Conservation (phyloP, 1,140 invertebrate species). For the Drosophila ercepeae region DNA sequence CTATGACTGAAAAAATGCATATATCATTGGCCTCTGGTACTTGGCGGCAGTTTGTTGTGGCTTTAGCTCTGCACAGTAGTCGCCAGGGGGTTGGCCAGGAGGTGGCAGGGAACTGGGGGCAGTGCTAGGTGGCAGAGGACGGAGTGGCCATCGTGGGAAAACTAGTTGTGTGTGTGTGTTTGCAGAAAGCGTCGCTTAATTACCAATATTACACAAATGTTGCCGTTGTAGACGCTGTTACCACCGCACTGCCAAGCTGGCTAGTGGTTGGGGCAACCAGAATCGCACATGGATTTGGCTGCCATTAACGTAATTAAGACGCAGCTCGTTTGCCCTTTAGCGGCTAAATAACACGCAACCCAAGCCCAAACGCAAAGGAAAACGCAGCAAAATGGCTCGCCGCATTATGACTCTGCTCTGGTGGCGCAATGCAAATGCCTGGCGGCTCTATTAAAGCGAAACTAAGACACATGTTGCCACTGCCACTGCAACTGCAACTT, state of each 20-base stretch:
- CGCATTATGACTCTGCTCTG: slow-evolving; percentile 65
- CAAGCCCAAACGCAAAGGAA: not conserved
- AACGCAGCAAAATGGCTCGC: slow-evolving; percentile 54
- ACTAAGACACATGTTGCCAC: slow-evolving; percentile 69
- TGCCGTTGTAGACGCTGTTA: slow-evolving; percentile 12
- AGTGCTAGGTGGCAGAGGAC: slow-evolving; percentile 10
- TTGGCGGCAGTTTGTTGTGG: slow-evolving; percentile 72
- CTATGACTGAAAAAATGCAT: slow-evolving; percentile 71
- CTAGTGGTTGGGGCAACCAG: slow-evolving; percentile 47
- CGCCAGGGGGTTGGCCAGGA: slow-evolving; percentile 5
- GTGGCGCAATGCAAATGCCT: slow-evolving; percentile 74
- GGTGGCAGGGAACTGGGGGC: not conserved
- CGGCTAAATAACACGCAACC: slow-evolving; percentile 38
- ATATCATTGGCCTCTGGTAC: slow-evolving; percentile 78
- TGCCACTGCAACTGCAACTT: slow-evolving; percentile 11
- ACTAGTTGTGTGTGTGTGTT: slow-evolving; percentile 48
- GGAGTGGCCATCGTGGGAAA: slow-evolving; percentile 69
- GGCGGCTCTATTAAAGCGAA: slow-evolving; percentile 71
- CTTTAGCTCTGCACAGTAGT: slow-evolving; percentile 63
- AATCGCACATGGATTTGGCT: slow-evolving; percentile 67
- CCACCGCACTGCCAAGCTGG: not conserved
- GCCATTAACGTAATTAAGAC: slow-evolving; percentile 76
- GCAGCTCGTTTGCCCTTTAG: slow-evolving; percentile 69
- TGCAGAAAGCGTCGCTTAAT: slow-evolving; percentile 67
- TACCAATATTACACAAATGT: slow-evolving; percentile 78